Evolutionary conservation across 2,113 vertebrate genomes (phyloP), one percentile per base, ranked within the genome.

Genomic region (Suricata suricatta): DNA sequence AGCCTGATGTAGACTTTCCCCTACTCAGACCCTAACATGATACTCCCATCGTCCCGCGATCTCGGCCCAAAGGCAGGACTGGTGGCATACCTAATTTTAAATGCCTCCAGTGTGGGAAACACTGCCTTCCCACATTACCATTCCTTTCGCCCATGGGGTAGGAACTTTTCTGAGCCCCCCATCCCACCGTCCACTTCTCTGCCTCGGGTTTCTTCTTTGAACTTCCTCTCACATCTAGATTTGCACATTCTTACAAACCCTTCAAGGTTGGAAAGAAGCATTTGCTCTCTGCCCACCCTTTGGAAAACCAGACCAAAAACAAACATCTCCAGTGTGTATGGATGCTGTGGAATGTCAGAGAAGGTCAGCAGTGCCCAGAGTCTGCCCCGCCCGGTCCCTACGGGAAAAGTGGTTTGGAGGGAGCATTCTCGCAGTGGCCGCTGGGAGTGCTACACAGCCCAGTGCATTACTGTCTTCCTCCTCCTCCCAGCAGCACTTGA

Each of bases 171-270:
- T 54, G 27, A 60, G 74, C 44, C 41, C 41, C 66, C 0, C 1
- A 57, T 21, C 54, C 54, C 57, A 23, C 21, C 57, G 21, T 60
- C 57, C 21, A 68, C 52, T 82, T 66, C 87, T 95, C 87, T 82
- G 95, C 95, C 76, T 90, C 66, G 85, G 66, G 52, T 79, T 97
- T 97, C 92, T 63, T 63, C 96, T 98, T 97, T 97, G 96, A 98
- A 98, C 84, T 83, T 85, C 66, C n/a, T 95, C 81, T 96, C 82
- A 68, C 79, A 54, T 92, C 83, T 77, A 72, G 74, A 96, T 95
- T 63, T 97, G 97, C 87, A 97, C 96, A 96, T 97, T 98, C 96
- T 96, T 96, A 97, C 54, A 97, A 95, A 97, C 69, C 89, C 81
- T 97, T 97, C 89, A 90, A 92, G 95, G 97, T 76, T 97, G 66